A percentile compares a stretch with the other conserved stretches of the same genome.
Conservation (phyloP, 1,140 invertebrate species). For the Drosophila sp. region DNA sequence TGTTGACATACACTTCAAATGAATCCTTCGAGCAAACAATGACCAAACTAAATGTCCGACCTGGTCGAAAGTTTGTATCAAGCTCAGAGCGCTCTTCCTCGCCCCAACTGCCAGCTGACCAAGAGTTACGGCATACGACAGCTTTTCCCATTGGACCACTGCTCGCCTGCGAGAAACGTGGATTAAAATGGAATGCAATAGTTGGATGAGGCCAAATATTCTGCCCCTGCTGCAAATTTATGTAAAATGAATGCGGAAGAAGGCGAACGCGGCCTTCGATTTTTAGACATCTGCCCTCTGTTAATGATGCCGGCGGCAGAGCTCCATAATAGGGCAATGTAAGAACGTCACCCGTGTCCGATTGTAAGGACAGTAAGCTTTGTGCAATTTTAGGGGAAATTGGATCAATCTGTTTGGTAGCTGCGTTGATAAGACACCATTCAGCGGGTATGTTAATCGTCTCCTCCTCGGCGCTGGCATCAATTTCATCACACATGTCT, state of each 20-base stretch:
- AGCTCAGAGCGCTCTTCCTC: slow-evolving; percentile 83
- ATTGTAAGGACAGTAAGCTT: slow-evolving; percentile 1
- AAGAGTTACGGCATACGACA: slow-evolving; percentile 84
- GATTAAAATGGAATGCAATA: slow-evolving; percentile 87
- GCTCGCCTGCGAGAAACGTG: slow-evolving; percentile 84
- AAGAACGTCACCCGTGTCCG: slow-evolving; percentile 41
- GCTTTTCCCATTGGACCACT: slow-evolving; percentile 71
- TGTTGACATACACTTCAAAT: slow-evolving; percentile 84
- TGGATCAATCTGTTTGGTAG: slow-evolving; percentile 22
- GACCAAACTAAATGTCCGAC: slow-evolving; percentile 80
- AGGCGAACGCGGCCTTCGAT: slow-evolving; percentile 86
- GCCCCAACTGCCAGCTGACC: slow-evolving; percentile 83
- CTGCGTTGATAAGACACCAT: slow-evolving; percentile 56
- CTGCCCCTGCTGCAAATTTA: slow-evolving; percentile 87
- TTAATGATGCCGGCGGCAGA: slow-evolving; percentile 73
- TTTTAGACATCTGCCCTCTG: slow-evolving; percentile 84
- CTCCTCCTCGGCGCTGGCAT: slow-evolving; percentile 51
- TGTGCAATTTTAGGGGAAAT: slow-evolving; percentile 30
- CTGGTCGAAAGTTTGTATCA: slow-evolving; percentile 83
- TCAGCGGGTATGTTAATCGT: slow-evolving; percentile 57
- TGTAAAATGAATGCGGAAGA: slow-evolving; percentile 87
- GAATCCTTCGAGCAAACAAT: slow-evolving; percentile 72
- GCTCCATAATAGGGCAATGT: slow-evolving; percentile 74
- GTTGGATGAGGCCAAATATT: slow-evolving; percentile 86
- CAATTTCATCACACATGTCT: slow-evolving; percentile 48